These are phyloP conservation scores for Passer montanus DNA, from an alignment of 2,113 vertebrate species.

Conservation along the genomic window DNA sequence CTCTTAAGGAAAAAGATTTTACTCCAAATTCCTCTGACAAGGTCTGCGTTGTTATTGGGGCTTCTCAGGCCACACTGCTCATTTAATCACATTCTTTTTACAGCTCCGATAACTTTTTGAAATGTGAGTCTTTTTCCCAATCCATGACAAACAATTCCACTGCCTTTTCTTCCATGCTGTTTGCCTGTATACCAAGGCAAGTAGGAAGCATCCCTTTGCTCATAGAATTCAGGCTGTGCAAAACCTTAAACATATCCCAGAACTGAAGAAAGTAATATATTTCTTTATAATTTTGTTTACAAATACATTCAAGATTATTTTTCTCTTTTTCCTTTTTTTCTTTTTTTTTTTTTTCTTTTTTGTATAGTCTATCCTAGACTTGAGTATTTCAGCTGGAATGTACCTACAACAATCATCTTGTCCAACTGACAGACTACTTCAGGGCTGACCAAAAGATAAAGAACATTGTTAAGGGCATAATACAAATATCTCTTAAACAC, in stretches of 20 bases:
- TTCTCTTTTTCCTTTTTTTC: too few species aligned
- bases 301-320: neutral
- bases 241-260: neutral
- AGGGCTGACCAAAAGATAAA: neutral
- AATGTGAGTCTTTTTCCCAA: neutral
- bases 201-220: neutral
- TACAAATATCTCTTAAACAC: neutral
- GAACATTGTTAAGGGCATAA: rapidly evolving
- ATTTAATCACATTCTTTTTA: neutral
- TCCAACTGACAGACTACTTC: neutral
- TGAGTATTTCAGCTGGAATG: neutral
- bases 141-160: neutral
- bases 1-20: neutral
- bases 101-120: neutral
- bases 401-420: neutral
- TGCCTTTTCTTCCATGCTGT: neutral
- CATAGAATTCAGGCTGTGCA: neutral
- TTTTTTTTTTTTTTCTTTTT: neutral
- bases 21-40: neutral
- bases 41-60: neutral
- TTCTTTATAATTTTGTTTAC: neutral
- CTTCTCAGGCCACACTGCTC: neutral
- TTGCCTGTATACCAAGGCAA: neutral
- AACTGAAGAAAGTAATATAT: neutral
- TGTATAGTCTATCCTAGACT: neutral